Percentiles rank a stretch among this genome's conserved stretches.
Evolutionary conservation across 2,113 vertebrate species (phyloP).

Genomic region (Vimba vimba): DNA sequence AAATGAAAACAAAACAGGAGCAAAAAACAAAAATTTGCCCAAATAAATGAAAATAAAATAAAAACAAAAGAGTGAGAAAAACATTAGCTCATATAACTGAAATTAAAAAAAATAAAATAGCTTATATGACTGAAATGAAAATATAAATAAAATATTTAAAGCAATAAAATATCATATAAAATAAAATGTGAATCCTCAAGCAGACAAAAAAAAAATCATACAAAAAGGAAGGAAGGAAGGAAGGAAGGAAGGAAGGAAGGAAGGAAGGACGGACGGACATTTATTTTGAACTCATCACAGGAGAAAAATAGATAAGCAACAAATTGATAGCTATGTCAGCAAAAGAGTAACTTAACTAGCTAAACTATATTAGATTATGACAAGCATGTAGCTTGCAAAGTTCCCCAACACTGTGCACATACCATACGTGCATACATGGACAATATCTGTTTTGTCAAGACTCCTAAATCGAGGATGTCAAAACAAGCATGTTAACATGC

Average conservation of each 20-base stretch:
- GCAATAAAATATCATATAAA: no score
- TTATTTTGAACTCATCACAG: no score
- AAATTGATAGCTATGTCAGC: neutral
- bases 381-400: neutral
- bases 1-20: neutral
- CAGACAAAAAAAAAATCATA: neutral
- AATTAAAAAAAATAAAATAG: neutral
- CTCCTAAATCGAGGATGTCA: constrained; percentile 43
- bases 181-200: neutral
- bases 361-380: neutral
- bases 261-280: no score
- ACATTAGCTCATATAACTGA: neutral
- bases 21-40: no score
- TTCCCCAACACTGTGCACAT: neutral
- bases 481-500: constrained; percentile 41
- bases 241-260: no score
- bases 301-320: neutral
- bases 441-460: constrained; percentile 28
- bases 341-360: neutral
- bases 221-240: neutral
- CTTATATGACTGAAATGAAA: neutral
- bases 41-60: neutral
- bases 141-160: neutral
- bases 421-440: neutral
- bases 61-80: no score